Evolutionary conservation across 2,113 vertebrate genomes (phyloP), one percentile per base, ranked within the genome.

Genomic region (Nibea coibor): DNA sequence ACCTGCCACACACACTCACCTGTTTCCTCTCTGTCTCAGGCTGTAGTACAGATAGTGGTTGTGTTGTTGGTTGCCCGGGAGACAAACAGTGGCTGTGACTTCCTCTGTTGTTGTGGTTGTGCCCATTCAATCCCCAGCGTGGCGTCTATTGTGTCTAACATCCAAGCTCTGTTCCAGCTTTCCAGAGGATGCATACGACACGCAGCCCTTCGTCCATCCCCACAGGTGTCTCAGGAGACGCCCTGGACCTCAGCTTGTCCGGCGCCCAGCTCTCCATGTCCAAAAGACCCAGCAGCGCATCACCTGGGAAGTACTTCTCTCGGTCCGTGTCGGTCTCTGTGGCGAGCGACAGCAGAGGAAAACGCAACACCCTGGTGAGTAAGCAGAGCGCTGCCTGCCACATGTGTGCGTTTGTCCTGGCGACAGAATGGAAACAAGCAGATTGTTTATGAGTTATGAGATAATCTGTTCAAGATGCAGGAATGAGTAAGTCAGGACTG

Each of bases 291-390:
- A 90, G 93, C 94, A 97, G 97, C 0, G 96, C 96, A 0, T 94
- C 95, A 0, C 78, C 94, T 0, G 88, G 95, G 87, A 97, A 93
- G 79, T 93, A 87, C 70, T 11, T 98, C 51, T 87, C 94, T 0
- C 96, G 97, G 26, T 98, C 97, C 0, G 16, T 97, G 81, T 95
- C 94, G 0, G 74, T 97, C 50, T 95, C 93, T 0, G 75, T 95
- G 0, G 95, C 96, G 0, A 26, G 94, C 0, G 96, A 96, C 4
- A 80, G 95, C 2, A 90, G 94, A 78, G 95, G 93, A 0, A 96
- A 96, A 84, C 95, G 95, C 80, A 98, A 96, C 66, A 73, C 93
- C 0, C 80, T 75, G 96, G 98, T 98, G 90, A 96, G 97, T 68
- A 26, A 39, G 35, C 35, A 0, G 35, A 1, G 35, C 35, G 35